A percentile compares a stretch with the other conserved stretches of the same genome.
phyloP scores from a whole-genome alignment of 2,888 invertebrate genomes.

The Catotricha subobsoleta region DNA sequence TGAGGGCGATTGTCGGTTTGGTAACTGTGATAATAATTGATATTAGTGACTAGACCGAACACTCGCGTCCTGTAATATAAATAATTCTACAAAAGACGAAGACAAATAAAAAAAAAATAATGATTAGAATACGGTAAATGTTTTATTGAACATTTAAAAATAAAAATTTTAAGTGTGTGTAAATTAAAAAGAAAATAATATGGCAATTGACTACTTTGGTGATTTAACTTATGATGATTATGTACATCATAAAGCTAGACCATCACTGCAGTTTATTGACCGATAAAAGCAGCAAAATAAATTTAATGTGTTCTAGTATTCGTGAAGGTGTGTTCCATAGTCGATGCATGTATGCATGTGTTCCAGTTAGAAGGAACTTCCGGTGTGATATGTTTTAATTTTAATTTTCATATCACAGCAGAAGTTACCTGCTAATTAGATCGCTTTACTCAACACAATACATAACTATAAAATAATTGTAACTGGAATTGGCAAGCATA shows the following conservation, averaged over 20 bases:
- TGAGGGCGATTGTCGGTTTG: conserved; percentile 12
- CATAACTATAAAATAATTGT: no score
- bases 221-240: conserved; percentile 23
- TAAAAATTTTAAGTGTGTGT: no score
- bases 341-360: conserved; percentile 12
- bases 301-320: no score
- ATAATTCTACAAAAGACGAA: neutral
- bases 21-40: conserved; percentile 9
- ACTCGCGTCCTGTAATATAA: conserved; percentile 11
- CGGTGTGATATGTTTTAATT: conserved; percentile 21
- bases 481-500: no score
- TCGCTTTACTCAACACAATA: neutral
- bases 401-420: conserved; percentile 26
- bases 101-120: neutral
- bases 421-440: conserved; percentile 21
- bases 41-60: conserved; percentile 15
- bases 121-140: conserved; percentile 9
- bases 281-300: conserved; percentile 6
- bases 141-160: neutral
- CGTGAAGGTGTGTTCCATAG: neutral
- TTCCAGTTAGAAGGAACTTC: conserved; percentile 22
- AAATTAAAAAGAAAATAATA: no score
- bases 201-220: conserved; percentile 24
- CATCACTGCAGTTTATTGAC: conserved; percentile 21
- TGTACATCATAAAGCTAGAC: conserved; percentile 31